Percentiles rank a stretch among this genome's conserved stretches.
Conservation (phyloP, 1,140 invertebrate genomes). For the Ostrea denselamellosa region DNA sequence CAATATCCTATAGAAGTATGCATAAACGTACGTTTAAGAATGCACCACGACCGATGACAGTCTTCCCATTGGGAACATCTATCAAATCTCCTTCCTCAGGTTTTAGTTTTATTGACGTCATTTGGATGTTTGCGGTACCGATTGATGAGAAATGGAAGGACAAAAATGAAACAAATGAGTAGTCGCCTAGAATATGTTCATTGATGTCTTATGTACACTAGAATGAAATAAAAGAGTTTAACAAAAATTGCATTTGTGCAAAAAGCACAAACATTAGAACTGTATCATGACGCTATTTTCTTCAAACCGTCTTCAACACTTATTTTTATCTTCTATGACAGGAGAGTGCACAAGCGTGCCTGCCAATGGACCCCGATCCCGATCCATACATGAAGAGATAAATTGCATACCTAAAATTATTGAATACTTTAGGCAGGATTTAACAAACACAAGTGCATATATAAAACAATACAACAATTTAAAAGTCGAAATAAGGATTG, state of each 20-base stretch:
- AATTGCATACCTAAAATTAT: no score
- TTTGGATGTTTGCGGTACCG: conserved; percentile 25
- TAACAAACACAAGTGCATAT: no score
- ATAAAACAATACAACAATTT: no score
- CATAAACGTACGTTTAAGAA: conserved; percentile 67
- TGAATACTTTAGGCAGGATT: no score
- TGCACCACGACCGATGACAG: conserved; percentile 73
- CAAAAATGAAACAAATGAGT: background rate
- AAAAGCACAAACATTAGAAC: conserved; percentile 23
- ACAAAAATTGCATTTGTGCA: conserved; percentile 34
- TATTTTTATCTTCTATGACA: background rate
- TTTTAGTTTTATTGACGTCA: conserved; percentile 64
- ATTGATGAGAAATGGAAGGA: background rate
- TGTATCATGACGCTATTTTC: conserved; percentile 24
- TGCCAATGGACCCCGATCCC: background rate
- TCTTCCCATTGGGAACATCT: conserved; percentile 66
- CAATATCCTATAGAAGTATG: background rate
- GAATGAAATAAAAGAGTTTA: background rate
- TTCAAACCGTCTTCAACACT: background rate
- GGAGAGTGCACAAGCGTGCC: background rate
- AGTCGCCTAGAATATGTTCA: background rate
- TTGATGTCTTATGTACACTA: background rate
- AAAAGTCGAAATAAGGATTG: no score
- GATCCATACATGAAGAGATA: background rate
- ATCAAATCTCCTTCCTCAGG: conserved; percentile 66